Evolutionary conservation across 2,888 invertebrate genomes (phyloP).

Genomic region (Strigamia crassipes): DNA sequence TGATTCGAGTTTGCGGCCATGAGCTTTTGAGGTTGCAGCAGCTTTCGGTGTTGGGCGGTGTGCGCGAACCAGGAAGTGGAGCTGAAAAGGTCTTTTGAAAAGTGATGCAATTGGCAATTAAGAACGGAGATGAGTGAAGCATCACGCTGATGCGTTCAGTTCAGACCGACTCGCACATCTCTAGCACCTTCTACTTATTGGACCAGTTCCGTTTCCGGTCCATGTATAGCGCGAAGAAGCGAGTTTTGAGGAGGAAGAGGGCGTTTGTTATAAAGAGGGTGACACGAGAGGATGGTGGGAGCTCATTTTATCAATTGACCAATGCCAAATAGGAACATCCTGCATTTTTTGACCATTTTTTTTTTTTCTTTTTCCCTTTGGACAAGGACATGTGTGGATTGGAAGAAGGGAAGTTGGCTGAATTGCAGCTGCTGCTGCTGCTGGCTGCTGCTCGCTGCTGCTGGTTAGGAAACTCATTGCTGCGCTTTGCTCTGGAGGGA

Average conservation of each 20-base stretch:
- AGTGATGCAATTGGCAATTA: slow-evolving; percentile 30
- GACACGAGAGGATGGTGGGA: not conserved
- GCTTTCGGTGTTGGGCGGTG: not conserved
- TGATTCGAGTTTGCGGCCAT: not conserved
- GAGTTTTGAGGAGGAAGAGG: not conserved
- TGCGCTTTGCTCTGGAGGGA: slow-evolving; percentile 13
- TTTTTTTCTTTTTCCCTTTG: not conserved
- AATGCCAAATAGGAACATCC: slow-evolving; percentile 30
- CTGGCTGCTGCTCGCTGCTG: not conserved
- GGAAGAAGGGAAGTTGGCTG: slow-evolving; percentile 20
- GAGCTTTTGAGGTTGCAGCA: not conserved
- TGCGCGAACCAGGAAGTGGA: slow-evolving; percentile 15
- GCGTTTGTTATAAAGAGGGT: not conserved
- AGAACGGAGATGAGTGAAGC: slow-evolving; percentile 4
- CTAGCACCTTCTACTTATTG: not conserved
- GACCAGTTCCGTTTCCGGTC: slow-evolving; percentile 16
- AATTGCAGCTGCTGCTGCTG: slow-evolving; percentile 18
- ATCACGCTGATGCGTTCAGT: not conserved
- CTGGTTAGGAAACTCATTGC: not conserved
- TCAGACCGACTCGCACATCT: not conserved
- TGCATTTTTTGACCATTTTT: slow-evolving; percentile 9
- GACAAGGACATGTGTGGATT: slow-evolving; percentile 26
- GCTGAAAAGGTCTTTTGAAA: slow-evolving; percentile 23
- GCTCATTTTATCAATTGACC: slow-evolving; percentile 27
- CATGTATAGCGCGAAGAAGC: not conserved